phyloP scores from a whole-genome alignment of 2,888 invertebrate genomes.

The Augochlorella aurata region DNA sequence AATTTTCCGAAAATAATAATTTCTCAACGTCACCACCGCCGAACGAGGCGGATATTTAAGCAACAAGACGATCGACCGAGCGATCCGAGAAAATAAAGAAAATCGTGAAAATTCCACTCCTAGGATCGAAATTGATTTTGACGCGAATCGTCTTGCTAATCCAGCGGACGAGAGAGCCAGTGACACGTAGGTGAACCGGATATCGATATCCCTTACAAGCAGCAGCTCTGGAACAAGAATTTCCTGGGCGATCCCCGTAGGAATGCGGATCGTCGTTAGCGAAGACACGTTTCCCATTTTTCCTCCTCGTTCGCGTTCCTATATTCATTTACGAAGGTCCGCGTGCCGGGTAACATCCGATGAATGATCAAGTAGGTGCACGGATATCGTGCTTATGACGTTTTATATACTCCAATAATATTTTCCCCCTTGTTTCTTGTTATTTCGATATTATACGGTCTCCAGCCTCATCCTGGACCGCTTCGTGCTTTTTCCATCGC shows the following conservation, averaged over 20 bases:
- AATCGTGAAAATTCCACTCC: constrained; percentile 10
- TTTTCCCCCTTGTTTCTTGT: background rate
- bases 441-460: background rate
- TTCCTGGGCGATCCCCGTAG: constrained; percentile 67
- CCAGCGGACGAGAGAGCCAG: constrained; percentile 31
- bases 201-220: constrained; percentile 60
- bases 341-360: constrained; percentile 54
- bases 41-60: background rate
- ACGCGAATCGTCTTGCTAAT: constrained; percentile 36
- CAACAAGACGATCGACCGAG: background rate
- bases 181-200: constrained; percentile 68
- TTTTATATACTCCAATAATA: constrained; percentile 20
- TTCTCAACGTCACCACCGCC: too few species aligned
- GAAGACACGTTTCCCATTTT: constrained; percentile 65
- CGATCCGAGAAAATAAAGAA: too few species aligned
- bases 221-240: constrained; percentile 59
- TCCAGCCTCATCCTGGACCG: background rate
- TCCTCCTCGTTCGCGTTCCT: constrained; percentile 43
- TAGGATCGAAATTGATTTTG: constrained; percentile 37
- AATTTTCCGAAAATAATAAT: too few species aligned
- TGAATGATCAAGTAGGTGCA: constrained; percentile 48
- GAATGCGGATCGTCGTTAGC: constrained; percentile 70
- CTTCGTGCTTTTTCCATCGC: background rate
- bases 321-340: constrained; percentile 57
- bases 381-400: constrained; percentile 17